These are phyloP conservation scores for Plebejus anna DNA, from an alignment of 2,888 invertebrate genomes.

Conservation along the genomic window DNA sequence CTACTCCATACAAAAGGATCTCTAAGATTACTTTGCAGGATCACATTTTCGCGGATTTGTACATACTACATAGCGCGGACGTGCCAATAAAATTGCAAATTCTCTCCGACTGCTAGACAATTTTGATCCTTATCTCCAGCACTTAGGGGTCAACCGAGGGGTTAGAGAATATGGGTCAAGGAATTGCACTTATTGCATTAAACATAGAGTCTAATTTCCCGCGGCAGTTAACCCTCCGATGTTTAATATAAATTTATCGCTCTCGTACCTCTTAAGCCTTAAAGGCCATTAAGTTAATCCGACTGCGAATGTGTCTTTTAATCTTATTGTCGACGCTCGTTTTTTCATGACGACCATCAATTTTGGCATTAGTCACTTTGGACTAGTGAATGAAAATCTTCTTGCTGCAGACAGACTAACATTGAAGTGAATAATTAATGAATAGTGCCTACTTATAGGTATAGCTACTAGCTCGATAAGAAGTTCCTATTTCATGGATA, in stretches of 20 bases:
- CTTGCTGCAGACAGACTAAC: too few species aligned
- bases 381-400: neutral
- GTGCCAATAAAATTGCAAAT: slow-evolving; percentile 28
- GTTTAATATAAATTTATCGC: slow-evolving; percentile 25
- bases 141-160: neutral
- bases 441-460: too few species aligned
- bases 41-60: slow-evolving; percentile 12
- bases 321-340: slow-evolving; percentile 6
- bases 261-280: slow-evolving; percentile 7
- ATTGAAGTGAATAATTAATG: neutral
- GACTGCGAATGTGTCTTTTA: neutral
- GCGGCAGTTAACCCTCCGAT: neutral
- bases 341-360: neutral
- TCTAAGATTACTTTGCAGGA: slow-evolving; percentile 11
- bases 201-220: neutral
- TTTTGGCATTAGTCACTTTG: neutral
- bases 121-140: neutral
- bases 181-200: neutral
- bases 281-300: slow-evolving; percentile 16
- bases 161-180: slow-evolving; percentile 6
- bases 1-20: neutral
- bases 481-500: too few species aligned
- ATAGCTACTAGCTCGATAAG: too few species aligned
- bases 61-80: neutral
- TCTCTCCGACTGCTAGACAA: neutral